Evolutionary conservation across 92 coral and sea anemone genomes (phyloP), one percentile per base, ranked within the genome.

Genomic region (Parazoanthus swiftii): DNA sequence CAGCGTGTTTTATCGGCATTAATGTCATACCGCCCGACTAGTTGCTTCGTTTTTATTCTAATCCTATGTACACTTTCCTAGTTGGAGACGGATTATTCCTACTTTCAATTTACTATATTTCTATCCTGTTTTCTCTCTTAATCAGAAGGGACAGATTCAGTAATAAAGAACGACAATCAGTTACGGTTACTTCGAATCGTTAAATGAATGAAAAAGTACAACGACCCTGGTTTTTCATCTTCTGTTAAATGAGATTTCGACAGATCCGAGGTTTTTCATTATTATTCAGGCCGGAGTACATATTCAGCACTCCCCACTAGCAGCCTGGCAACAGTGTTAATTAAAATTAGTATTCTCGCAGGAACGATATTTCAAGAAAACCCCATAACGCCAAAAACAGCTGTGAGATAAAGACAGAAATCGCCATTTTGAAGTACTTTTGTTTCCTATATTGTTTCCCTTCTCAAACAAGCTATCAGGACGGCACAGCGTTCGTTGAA

Each of bases 361-460:
- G 59, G 43, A 67, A 51, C 2, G 20, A 6, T 81, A 29, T 33
- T 63, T 81, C 16, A 42, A 5, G 74, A 63, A 54, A 81, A 63
- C 14, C 15, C 23, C 8, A 71, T 15, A 3, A 25, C 66, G 16
- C 25, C 38, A 14, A 25, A 68, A 84, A 84, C 79, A 84, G 79
- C 51, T 71, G 39, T 70, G 48, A 29, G 46, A 43, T 29, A 44
- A 46, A 43, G 23, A 66, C 43, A 25, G 72, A 73, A 35, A 0
- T 65, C 86, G 74, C 86, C 86, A 82, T 82, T 66, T 82, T 82
- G 86, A 82, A 59, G 36, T 54, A 16, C 23, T 67, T 63, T 63
- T 16, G 48, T 66, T 66, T 38, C 21, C 20, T 37, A 42, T 39
- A 13, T 20, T 44, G 81, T n/a, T 77, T 10, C 50, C 25, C 48